Conservation (phyloP, 2,113 vertebrate species). For the Hypomesus transpacificus region DNA sequence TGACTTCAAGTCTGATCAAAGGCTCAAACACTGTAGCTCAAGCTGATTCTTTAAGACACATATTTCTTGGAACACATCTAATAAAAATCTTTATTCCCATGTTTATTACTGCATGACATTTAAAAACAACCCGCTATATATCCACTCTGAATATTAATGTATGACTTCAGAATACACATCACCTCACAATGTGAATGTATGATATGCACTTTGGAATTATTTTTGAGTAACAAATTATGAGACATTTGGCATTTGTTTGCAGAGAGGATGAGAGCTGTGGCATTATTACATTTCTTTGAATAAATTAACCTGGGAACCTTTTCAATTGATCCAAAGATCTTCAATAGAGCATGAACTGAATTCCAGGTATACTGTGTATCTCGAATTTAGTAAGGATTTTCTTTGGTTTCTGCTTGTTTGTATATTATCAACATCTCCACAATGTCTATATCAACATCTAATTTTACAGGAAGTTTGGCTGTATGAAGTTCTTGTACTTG, state of each 20-base stretch:
- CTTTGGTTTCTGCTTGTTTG: not conserved
- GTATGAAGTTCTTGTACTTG: no score
- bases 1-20: constrained; percentile 40
- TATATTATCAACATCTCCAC: not conserved
- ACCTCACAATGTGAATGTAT: constrained; percentile 28
- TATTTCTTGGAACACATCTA: not conserved
- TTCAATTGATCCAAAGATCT: constrained; percentile 53
- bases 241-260: constrained; percentile 60
- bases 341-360: not conserved
- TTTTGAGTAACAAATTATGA: constrained; percentile 49
- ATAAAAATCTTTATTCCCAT: constrained; percentile 34
- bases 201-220: constrained; percentile 67
- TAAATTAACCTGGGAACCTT: constrained; percentile 63
- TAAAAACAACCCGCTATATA: constrained; percentile 49
- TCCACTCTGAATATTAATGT: constrained; percentile 57
- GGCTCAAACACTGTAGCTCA: constrained; percentile 28
- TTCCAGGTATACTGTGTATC: no score
- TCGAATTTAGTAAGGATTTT: not conserved
- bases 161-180: constrained; percentile 56
- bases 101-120: constrained; percentile 71
- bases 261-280: constrained; percentile 46
- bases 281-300: constrained; percentile 65
- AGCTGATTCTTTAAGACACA: constrained; percentile 23
- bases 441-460: no score
- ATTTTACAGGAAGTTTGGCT: no score